These are phyloP conservation scores for Oligia strigilis DNA, from an alignment of 2,888 invertebrate genomes.

Conservation along the genomic window DNA sequence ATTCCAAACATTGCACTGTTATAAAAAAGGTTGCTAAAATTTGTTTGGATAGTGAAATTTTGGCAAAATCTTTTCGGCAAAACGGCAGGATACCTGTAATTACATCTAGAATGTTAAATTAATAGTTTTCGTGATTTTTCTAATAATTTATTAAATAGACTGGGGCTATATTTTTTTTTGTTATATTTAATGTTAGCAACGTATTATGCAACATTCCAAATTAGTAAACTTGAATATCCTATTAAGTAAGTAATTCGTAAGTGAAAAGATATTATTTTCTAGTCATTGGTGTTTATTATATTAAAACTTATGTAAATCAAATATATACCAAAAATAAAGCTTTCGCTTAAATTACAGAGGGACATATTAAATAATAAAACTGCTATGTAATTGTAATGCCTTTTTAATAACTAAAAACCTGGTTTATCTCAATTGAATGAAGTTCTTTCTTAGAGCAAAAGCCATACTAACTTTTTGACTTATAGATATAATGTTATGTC, in stretches of 20 bases:
- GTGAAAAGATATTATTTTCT: slow-evolving; percentile 63
- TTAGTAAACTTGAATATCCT: slow-evolving; percentile 31
- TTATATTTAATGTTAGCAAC: slow-evolving; percentile 51
- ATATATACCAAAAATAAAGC: slow-evolving; percentile 60
- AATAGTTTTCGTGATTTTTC: slow-evolving; percentile 11
- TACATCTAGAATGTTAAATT: not conserved
- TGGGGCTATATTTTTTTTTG: slow-evolving; percentile 43
- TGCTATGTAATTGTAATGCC: slow-evolving; percentile 55
- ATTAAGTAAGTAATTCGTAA: slow-evolving; percentile 38
- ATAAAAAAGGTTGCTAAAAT: too few relatives aligned
- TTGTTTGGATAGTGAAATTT: too few relatives aligned
- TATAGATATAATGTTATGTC: slow-evolving; percentile 5
- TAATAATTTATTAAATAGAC: slow-evolving; percentile 46
- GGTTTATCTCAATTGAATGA: slow-evolving; percentile 42
- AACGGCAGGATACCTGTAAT: not conserved
- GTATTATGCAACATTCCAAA: slow-evolving; percentile 46
- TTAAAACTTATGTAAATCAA: slow-evolving; percentile 47
- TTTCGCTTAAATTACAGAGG: slow-evolving; percentile 57
- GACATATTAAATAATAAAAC: slow-evolving; percentile 60
- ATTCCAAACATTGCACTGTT: too few relatives aligned
- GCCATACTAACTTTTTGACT: slow-evolving; percentile 45
- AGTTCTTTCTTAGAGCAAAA: slow-evolving; percentile 55
- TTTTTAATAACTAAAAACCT: slow-evolving; percentile 61
- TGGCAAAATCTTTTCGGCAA: too few relatives aligned
- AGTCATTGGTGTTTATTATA: slow-evolving; percentile 69